Evolutionary conservation across 2,888 invertebrate species (phyloP).

Genomic region (Drosophila antonietae): DNA sequence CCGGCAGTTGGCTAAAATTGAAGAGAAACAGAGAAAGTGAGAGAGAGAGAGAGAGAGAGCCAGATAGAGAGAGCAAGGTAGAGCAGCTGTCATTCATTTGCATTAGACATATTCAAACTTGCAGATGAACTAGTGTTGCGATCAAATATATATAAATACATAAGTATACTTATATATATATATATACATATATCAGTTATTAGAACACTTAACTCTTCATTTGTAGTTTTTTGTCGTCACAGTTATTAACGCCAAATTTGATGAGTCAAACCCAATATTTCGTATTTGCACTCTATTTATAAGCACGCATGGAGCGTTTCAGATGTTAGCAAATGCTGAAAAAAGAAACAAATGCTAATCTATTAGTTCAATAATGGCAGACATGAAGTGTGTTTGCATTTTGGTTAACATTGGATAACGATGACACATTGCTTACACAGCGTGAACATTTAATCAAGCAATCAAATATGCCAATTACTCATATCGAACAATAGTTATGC

Average conservation of each 20-base stretch:
- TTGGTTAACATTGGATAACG: slow-evolving; percentile 2
- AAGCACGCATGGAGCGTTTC: neutral
- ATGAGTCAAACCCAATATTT: slow-evolving; percentile 33
- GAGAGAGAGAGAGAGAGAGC: neutral
- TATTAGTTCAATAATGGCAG: slow-evolving; percentile 18
- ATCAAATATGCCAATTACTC: neutral
- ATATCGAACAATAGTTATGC: neutral
- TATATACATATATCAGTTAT: neutral
- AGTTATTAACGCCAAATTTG: slow-evolving; percentile 11
- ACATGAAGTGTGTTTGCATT: neutral
- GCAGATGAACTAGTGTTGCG: slow-evolving; percentile 2
- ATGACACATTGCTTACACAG: slow-evolving; percentile 11
- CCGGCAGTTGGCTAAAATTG: slow-evolving; percentile 2
- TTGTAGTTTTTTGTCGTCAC: neutral
- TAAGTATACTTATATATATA: neutral
- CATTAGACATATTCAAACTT: neutral
- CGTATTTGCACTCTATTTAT: slow-evolving; percentile 26
- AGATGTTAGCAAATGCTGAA: neutral
- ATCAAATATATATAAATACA: neutral
- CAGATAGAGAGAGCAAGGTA: neutral
- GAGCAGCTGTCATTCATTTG: slow-evolving; percentile 12
- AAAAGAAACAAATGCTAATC: slow-evolving; percentile 30
- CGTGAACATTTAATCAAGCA: neutral
- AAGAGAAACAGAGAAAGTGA: neutral
- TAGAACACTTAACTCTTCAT: neutral